Conservation (phyloP, 2,888 invertebrate species). For the Sicus ferrugineus region DNA sequence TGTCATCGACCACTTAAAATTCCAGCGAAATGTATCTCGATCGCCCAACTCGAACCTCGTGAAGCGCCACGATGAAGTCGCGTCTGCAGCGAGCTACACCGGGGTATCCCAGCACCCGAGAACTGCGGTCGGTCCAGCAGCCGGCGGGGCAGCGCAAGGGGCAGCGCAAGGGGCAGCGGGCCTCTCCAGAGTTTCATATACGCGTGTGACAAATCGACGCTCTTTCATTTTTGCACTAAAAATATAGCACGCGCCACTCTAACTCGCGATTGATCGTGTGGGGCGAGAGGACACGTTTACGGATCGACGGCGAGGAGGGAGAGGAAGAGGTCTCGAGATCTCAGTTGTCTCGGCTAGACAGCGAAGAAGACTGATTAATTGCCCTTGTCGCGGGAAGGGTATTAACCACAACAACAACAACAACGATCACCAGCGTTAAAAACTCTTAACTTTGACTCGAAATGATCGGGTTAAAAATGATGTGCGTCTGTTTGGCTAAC, state of each 20-base stretch:
- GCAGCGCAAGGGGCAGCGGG: no score
- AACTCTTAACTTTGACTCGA: constrained; percentile 6
- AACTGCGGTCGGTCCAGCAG: background rate
- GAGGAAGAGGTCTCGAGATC: background rate
- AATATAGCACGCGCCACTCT: constrained; percentile 17
- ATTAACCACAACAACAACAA: constrained; percentile 3
- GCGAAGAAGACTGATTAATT: constrained; percentile 28
- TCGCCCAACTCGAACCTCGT: background rate
- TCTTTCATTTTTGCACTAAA: constrained; percentile 51
- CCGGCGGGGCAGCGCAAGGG: constrained; percentile 3
- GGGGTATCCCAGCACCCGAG: background rate
- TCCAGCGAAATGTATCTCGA: constrained; percentile 27
- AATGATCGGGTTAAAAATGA: background rate
- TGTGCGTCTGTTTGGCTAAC: background rate
- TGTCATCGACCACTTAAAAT: constrained; percentile 30
- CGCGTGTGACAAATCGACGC: constrained; percentile 61
- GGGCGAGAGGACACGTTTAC: background rate
- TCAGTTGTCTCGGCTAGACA: no score
- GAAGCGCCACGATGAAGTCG: constrained; percentile 21
- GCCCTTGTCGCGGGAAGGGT: constrained; percentile 19
- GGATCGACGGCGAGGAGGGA: background rate
- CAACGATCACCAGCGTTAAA: background rate
- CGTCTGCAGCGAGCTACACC: constrained; percentile 20
- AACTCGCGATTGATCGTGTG: constrained; percentile 20
- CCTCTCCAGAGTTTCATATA: no score